Evolutionary conservation across 2,888 invertebrate species (phyloP).

Genomic region (Auanema freiburgensis): DNA sequence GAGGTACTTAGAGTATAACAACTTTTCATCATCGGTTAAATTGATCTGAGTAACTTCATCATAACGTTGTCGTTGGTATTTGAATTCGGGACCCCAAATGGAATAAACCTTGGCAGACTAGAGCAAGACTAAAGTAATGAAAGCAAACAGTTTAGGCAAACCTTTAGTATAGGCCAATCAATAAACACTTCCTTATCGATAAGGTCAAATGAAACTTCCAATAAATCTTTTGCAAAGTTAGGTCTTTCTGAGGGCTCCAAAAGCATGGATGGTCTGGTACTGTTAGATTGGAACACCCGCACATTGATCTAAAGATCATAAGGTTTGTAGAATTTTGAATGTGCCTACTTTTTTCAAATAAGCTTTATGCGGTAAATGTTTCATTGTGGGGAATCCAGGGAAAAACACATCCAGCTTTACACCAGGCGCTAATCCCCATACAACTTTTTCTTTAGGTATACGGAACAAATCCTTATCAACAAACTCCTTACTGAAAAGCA

Average conservation of each 20-base stretch:
- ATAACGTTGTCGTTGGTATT: slow-evolving; percentile 14
- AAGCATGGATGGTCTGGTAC: slow-evolving; percentile 82
- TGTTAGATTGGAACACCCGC: slow-evolving; percentile 84
- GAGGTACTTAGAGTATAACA: slow-evolving; percentile 13
- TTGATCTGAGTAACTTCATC: slow-evolving; percentile 29
- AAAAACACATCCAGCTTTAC: slow-evolving; percentile 76
- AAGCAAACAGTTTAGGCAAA: slow-evolving; percentile 1
- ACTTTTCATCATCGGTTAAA: slow-evolving; percentile 25
- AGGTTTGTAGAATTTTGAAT: slow-evolving; percentile 1
- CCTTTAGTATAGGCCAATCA: slow-evolving; percentile 89
- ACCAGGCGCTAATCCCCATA: slow-evolving; percentile 74
- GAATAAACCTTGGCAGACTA: slow-evolving; percentile 29
- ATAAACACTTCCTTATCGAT: slow-evolving; percentile 80
- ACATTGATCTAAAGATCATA: slow-evolving; percentile 69
- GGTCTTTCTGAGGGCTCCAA: slow-evolving; percentile 66
- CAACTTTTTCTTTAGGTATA: slow-evolving; percentile 68
- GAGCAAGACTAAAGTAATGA: background rate
- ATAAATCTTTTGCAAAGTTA: slow-evolving; percentile 35
- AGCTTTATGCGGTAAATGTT: slow-evolving; percentile 80
- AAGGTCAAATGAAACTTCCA: slow-evolving; percentile 72
- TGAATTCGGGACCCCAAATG: slow-evolving; percentile 27
- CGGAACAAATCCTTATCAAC: slow-evolving; percentile 64
- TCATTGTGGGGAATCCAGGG: slow-evolving; percentile 90
- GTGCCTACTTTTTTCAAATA: slow-evolving; percentile 29
- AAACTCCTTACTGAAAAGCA: slow-evolving; percentile 55